Conservation (phyloP, 2,113 vertebrate species). For the Thamnophis sirtalis region DNA sequence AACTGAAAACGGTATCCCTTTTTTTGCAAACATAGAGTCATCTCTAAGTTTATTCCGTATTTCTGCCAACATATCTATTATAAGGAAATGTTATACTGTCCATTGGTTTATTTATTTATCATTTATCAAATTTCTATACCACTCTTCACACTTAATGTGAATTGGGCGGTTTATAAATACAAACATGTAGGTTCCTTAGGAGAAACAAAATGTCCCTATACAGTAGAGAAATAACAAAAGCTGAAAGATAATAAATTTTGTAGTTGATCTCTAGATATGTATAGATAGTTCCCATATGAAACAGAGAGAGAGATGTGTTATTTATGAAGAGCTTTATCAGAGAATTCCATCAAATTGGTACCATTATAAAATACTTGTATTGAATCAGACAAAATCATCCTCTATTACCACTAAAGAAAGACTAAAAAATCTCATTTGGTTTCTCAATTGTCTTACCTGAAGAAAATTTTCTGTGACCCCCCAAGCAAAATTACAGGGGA, state of each 20-base stretch:
- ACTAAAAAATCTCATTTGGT: slow-evolving; percentile 7
- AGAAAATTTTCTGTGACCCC: slow-evolving; percentile 87
- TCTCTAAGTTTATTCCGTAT: background rate
- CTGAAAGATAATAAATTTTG: background rate
- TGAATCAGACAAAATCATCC: slow-evolving; percentile 38
- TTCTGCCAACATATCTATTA: background rate
- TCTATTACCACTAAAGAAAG: slow-evolving; percentile 32
- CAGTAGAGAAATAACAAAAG: background rate
- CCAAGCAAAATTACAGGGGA: slow-evolving; percentile 92
- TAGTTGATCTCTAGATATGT: background rate
- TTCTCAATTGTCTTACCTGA: slow-evolving; percentile 76
- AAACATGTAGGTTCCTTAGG: background rate
- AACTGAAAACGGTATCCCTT: background rate
- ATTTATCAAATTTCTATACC: background rate
- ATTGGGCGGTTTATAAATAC: background rate
- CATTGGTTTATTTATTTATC: background rate
- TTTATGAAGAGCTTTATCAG: background rate
- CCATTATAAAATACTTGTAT: background rate
- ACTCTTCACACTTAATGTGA: background rate
- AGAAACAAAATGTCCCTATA: background rate
- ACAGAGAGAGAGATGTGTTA: background rate
- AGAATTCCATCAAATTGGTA: background rate
- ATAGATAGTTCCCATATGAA: background rate
- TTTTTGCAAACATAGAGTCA: rapidly evolving
- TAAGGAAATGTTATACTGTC: background rate